Evolutionary conservation across 2,888 invertebrate species (phyloP), one percentile per base, ranked within the genome.

Genomic region (Spialia ferax): DNA sequence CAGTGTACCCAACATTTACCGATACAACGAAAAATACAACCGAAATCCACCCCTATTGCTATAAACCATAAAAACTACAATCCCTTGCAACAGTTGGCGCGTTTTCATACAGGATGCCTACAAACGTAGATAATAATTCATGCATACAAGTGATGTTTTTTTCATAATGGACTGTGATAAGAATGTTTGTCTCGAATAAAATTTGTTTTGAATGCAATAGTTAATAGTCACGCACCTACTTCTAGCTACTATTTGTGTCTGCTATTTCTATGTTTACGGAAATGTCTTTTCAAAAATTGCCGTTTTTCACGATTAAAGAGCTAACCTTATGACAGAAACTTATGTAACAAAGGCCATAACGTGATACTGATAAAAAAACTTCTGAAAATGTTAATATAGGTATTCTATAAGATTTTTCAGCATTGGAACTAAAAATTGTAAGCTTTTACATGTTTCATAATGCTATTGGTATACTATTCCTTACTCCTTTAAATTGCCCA

Each of bases 171-270:
- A 61, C 26, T 18, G 26, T 26, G 61, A 61, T 61, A 61, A 61
- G 50, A 48, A 26, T 61, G 61, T 61, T 60, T 61, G 61, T 50
- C 61, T 61, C 32, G 32, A 20, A 18, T 5, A n/a, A 22, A 50
- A 61, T 61, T 61, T 61, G 20, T 32, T 56, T 35, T 56, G 56
- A 20, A 56, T 55, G 55, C 55, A 32, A 55, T 55, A 55, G 32
- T 55, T 32, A 32, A 55, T 55, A 55, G 32, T 55, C 50, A 22
- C 50, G 11, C 50, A 13, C 13, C 13, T 18, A 45, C 18, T 45
- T 18, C 42, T 45, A 45, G 42, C 7, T 45, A 45, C 6, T n/a
- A n/a, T 38, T n/a, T n/a, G 38, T 38, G 38, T 13, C 38, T 38
- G 11, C 32, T 38, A 5, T 0, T n/a, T 0, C n/a, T n/a, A 38